These are phyloP conservation scores for Pachycephala philippinensis DNA, from an alignment of 2,113 vertebrate species.

Conservation along the genomic window DNA sequence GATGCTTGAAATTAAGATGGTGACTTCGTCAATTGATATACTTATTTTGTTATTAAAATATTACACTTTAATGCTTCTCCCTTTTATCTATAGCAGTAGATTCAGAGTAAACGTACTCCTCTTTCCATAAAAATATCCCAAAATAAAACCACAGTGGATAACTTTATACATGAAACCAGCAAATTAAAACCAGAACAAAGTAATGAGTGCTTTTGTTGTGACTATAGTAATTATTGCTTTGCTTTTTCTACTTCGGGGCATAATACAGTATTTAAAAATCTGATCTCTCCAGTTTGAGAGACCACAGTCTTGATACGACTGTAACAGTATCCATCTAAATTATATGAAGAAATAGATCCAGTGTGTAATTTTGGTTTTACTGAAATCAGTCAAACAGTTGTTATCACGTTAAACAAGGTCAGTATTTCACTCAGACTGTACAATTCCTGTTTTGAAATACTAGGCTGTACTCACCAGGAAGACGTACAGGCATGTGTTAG, in stretches of 20 bases:
- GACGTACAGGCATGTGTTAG: neutral
- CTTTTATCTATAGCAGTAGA: neutral
- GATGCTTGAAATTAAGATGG: neutral
- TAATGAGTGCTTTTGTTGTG: neutral
- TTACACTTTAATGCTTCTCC: neutral
- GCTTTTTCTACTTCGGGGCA: neutral
- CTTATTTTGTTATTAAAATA: neutral
- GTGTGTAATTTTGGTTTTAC: neutral
- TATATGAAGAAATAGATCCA: neutral
- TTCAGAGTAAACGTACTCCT: neutral
- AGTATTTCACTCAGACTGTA: neutral
- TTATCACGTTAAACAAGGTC: neutral
- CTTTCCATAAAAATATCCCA: neutral
- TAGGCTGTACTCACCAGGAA: neutral
- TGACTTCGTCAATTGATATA: neutral
- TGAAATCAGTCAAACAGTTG: neutral
- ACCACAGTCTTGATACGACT: neutral
- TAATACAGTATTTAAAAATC: neutral
- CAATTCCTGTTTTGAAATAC: neutral
- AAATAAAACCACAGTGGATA: neutral
- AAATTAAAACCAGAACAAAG: neutral
- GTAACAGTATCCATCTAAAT: neutral
- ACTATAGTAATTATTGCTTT: neutral
- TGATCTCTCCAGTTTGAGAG: neutral
- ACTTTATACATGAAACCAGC: neutral